Conservation (phyloP, 2,113 vertebrate genomes). For the Centropus bengalensis region DNA sequence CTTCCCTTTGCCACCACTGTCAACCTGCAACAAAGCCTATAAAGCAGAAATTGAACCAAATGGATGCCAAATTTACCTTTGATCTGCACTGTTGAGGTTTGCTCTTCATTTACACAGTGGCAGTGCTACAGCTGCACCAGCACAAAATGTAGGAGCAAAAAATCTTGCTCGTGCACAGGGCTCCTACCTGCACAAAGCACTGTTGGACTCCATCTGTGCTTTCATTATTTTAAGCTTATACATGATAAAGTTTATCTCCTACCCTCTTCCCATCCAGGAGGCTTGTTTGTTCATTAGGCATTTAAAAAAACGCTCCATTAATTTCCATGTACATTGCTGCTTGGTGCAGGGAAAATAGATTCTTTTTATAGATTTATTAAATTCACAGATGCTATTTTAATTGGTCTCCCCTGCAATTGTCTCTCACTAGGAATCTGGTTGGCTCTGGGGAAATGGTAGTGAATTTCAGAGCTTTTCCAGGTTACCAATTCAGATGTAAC, state of each 20-base stretch:
- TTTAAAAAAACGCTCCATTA: neutral
- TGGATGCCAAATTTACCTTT: neutral
- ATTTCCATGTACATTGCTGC: neutral
- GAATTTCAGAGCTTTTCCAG: conserved; percentile 52
- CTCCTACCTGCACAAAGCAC: neutral
- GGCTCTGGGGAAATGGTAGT: conserved; percentile 37
- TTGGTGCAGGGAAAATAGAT: neutral
- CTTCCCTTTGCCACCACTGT: neutral
- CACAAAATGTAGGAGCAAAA: neutral
- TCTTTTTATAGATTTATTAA: conserved; percentile 49
- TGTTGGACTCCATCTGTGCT: neutral
- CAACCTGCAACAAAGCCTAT: neutral
- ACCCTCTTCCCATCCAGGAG: neutral
- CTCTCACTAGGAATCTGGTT: conserved; percentile 22
- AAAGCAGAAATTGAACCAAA: neutral
- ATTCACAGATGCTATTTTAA: conserved; percentile 59
- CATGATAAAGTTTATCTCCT: neutral
- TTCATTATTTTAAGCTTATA: neutral
- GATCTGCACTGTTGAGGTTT: neutral
- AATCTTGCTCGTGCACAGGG: neutral
- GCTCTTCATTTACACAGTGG: neutral
- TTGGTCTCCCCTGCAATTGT: conserved; percentile 20
- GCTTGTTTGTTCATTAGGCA: conserved; percentile 11
- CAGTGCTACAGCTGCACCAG: neutral
- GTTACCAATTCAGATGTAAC: neutral